Conservation (phyloP, 2,113 vertebrate species). For the Sylvia atricapilla region DNA sequence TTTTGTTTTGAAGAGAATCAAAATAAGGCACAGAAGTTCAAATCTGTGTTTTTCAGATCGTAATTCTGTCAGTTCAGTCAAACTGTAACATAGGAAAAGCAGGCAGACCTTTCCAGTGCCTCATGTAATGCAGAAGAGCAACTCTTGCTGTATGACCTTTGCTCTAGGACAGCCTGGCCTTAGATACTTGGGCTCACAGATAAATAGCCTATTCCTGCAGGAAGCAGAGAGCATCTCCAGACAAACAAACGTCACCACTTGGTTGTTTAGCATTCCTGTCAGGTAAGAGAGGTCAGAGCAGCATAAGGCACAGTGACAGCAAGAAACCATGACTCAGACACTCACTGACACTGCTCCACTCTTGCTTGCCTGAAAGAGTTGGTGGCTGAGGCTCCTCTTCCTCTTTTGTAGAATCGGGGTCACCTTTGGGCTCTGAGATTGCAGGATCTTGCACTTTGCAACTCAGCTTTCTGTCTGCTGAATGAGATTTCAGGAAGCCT, state of each 20-base stretch:
- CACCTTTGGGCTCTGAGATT: background rate
- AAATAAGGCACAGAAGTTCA: background rate
- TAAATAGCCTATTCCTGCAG: background rate
- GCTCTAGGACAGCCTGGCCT: background rate
- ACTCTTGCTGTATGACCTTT: background rate
- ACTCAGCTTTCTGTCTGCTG: background rate
- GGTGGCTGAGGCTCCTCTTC: background rate
- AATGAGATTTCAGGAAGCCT: background rate
- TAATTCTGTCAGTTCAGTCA: background rate
- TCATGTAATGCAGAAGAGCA: background rate
- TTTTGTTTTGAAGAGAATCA: background rate
- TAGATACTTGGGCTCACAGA: background rate
- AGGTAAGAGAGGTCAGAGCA: background rate
- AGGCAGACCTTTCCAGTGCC: background rate
- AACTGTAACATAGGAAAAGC: background rate
- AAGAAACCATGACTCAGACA: background rate
- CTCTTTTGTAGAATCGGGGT: background rate
- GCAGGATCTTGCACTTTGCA: background rate
- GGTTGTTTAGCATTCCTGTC: background rate
- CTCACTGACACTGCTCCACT: background rate
- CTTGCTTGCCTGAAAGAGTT: background rate
- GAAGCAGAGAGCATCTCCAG: background rate
- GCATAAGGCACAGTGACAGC: background rate
- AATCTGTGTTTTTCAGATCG: too few relatives aligned
- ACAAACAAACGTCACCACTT: background rate